Evolutionary conservation across 2,797 vertebrate genomes (phyloP), one percentile per base, ranked within the genome.

Genomic region (Chaunax sp.): DNA sequence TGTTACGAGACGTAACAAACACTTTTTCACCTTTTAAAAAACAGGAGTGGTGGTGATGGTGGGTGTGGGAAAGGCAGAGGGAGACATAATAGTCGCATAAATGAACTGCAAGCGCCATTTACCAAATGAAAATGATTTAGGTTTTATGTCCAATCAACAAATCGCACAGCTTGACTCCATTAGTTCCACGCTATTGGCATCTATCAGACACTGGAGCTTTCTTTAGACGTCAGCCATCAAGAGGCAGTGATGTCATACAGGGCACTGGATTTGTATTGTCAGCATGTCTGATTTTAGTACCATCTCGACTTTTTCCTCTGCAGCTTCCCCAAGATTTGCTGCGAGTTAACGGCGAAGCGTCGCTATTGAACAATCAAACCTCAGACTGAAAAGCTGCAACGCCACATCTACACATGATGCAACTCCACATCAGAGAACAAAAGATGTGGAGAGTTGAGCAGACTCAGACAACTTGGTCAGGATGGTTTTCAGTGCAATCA

Each of bases 111-210:
- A 58, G 52, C 38, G 22, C 55, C 71, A 61, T 72, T 66, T 64
- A 63, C 71, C 80, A 78, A 81, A 87, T 77, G 52, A 86, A 87
- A 92, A 82, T 88, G 56, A 92, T 91, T 91, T 84, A 87, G 62
- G 73, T 69, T 85, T 75, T 60, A 80, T 60, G 79, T 88, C 74
- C 55, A 75, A 79, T 89, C 87, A 91, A 90, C 77, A 80, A 73
- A 53, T 71, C 16, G 51, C 81, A 78, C 88, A 90, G 91, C 88
- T 90, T 87, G 85, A 75, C 49, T 83, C 83, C 80, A 90, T 93
- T 88, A 92, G 82, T 90, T 91, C 81, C 76, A 82, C 80, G 72
- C 82, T 72, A 90, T 67, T 82, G 85, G 77, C 87, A 83, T 84
- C 88, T 83, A 75, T 86, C 75, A 87, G 82, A 91, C 77, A 25